A percentile compares a stretch with the other conserved stretches of the same genome.
These are phyloP conservation scores for Conchocele bisecta DNA, from an alignment of 2,888 invertebrate genomes.

Conservation along the genomic window DNA sequence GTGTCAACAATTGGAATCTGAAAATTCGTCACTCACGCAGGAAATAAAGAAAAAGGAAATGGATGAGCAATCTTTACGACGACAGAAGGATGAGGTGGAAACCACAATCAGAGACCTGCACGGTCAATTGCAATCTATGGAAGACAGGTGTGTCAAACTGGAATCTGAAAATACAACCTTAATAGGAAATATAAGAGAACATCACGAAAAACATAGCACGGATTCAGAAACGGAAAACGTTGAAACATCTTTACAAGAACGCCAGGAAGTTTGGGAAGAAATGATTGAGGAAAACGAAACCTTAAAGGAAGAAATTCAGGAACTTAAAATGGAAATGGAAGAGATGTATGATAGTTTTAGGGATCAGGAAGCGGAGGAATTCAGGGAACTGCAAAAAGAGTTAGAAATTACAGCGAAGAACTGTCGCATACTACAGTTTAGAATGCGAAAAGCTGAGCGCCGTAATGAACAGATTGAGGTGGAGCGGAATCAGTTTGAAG, in stretches of 20 bases:
- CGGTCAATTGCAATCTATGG: constrained; percentile 57
- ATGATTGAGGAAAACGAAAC: constrained; percentile 72
- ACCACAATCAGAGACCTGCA: constrained; percentile 83
- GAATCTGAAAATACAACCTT: constrained; percentile 65
- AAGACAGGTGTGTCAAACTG: constrained; percentile 59
- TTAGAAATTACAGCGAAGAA: constrained; percentile 98
- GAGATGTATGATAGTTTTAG: constrained; percentile 96
- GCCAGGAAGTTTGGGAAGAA: constrained; percentile 66
- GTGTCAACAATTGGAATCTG: constrained; percentile 62
- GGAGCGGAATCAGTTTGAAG: constrained; percentile 89
- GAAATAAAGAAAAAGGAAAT: constrained; percentile 45
- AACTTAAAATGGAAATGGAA: constrained; percentile 98
- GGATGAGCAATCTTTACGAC: constrained; percentile 28
- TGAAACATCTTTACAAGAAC: constrained; percentile 58
- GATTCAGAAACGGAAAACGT: constrained; percentile 52
- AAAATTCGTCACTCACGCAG: constrained; percentile 78
- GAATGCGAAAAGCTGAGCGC: constrained; percentile 97
- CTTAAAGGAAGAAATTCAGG: constrained; percentile 88
- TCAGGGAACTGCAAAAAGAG: constrained; percentile 92
- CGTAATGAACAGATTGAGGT: constrained; percentile 89
- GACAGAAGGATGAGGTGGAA: constrained; percentile 62
- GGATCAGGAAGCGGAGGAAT: constrained; percentile 98
- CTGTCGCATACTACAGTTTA: constrained; percentile 98
- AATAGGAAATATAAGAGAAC: constrained; percentile 45
- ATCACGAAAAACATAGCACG: constrained; percentile 11